Evolutionary conservation across 2,888 invertebrate species (phyloP).

Genomic region (Dryobotodes eremita): DNA sequence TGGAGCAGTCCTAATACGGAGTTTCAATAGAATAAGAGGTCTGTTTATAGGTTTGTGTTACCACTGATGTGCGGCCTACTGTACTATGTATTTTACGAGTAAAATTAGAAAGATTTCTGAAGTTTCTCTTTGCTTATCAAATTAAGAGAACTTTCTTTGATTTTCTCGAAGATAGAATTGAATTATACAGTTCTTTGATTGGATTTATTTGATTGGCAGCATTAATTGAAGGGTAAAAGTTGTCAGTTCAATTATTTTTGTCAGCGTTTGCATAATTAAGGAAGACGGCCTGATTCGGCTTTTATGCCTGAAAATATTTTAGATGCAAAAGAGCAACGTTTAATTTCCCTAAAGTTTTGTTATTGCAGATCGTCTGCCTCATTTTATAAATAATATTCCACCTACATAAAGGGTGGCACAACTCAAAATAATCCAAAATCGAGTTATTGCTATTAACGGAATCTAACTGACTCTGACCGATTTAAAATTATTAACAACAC

Average conservation of each 20-base stretch:
- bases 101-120: neutral
- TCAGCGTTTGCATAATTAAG: neutral
- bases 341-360: neutral
- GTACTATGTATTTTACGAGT: neutral
- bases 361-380: neutral
- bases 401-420: too few species aligned
- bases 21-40: neutral
- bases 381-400: too few species aligned
- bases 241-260: slow-evolving; percentile 9
- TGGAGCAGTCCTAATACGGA: too few species aligned
- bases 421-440: too few species aligned
- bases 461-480: too few species aligned
- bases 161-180: neutral
- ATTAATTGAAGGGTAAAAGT: slow-evolving; percentile 23
- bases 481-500: too few species aligned
- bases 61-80: neutral
- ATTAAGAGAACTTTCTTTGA: neutral
- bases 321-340: neutral
- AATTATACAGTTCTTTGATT: slow-evolving; percentile 6
- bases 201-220: slow-evolving; percentile 13
- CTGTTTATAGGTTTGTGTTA: neutral
- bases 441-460: too few species aligned
- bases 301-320: neutral
- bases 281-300: neutral
- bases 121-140: slow-evolving; percentile 6